These are phyloP conservation scores for Anoplopoma fimbria DNA, from an alignment of 2,113 vertebrate species.

Conservation along the genomic window DNA sequence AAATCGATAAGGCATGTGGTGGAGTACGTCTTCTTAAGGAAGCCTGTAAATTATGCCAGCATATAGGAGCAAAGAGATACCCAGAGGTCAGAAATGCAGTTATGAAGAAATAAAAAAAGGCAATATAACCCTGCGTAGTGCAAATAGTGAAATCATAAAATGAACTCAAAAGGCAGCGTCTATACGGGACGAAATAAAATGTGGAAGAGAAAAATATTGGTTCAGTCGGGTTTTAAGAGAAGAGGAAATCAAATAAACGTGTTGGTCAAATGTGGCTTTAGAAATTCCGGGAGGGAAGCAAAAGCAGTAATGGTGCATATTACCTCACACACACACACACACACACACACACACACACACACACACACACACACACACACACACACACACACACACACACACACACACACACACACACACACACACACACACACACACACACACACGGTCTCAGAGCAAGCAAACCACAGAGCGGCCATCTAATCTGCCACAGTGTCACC, in stretches of 20 bases:
- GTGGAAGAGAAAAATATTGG: conserved; percentile 54
- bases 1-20: conserved; percentile 47
- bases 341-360: conserved; percentile 7
- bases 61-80: conserved; percentile 43
- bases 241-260: conserved; percentile 60
- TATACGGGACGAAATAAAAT: conserved; percentile 44
- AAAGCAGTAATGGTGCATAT: conserved; percentile 59
- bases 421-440: conserved; percentile 8
- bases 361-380: conserved; percentile 1
- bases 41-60: conserved; percentile 46
- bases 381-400: conserved; percentile 4
- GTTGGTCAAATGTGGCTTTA: conserved; percentile 59
- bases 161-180: conserved; percentile 42
- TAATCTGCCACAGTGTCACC: conserved; percentile 63
- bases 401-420: conserved; percentile 4
- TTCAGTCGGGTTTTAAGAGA: conserved; percentile 41
- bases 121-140: conserved; percentile 57
- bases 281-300: conserved; percentile 47
- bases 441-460: conserved; percentile 5
- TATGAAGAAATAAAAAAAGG: conserved; percentile 68
- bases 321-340: conserved; percentile 16
- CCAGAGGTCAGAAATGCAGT: conserved; percentile 62
- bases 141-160: conserved; percentile 68
- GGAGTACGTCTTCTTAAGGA: conserved; percentile 24
- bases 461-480: conserved; percentile 28